Base-by-base conservation (phyloP, 2,113 vertebrate species). In the Pygoscelis adeliae region DNA sequence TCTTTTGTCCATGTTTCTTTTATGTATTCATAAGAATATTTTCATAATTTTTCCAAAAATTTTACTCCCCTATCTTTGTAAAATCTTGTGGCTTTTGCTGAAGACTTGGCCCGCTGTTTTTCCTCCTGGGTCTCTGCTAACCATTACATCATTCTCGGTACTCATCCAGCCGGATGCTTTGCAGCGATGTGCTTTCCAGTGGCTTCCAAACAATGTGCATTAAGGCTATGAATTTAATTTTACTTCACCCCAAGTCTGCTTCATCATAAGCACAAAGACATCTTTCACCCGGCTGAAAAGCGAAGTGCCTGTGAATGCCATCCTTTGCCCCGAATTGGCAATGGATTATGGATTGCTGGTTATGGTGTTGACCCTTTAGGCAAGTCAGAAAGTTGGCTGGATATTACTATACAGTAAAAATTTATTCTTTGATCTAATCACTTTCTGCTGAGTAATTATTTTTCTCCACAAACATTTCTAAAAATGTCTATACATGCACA, bases 381-480 rank as follows among this genome's bases (percentile, higher is more conserved):
- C 88, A 94, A 95, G 65, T 58, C 83, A 94, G 69, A 95, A 93
- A 82, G 26, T 65, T 91, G 91, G 56, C 70, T 84, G 52, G 59
- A 22, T 87, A 36, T 29, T 86, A 49, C 12, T 47, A 5, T 21
- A 66, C 5, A 42, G 61, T 44, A 72, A 92, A 89, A 95, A 36
- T 5, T 5, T 36, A 67, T 69, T 95, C 91, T 97, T 94, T 97
- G 77, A 91, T 87, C 72, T 56, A 92, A 79, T 47, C 47, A 61
- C 52, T 87, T 95, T 90, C 81, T 94, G 61, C 78, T 89, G 83
- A 95, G 80, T 53, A 82, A 94, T 94, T 89, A 36, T 78, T 93
- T 92, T 89, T 71, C 63, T 82, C 56, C 8, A 3, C 56, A 93
- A 52, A 71, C 13, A 6, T 93, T 91, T 93, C 77, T 95, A 74